Evolutionary conservation across 2,888 invertebrate genomes (phyloP), one percentile per base, ranked within the genome.

Genomic region (Embidobia sp.): DNA sequence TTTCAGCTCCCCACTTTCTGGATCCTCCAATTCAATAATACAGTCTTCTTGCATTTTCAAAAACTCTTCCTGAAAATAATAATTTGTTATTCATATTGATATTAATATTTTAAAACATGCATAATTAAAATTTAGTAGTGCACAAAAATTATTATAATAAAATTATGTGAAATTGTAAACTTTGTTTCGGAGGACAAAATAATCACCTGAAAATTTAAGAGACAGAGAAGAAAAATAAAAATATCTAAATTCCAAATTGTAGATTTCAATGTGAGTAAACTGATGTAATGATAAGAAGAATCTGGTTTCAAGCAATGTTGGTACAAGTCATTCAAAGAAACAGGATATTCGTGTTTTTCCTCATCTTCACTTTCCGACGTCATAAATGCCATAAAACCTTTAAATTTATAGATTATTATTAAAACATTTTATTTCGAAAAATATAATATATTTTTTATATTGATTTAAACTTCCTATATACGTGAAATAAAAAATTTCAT

Each of bases 201-300:
- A 49, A 19, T 57, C 83, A 89, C 89, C 84, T 88, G 85, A 37
- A 87, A 86, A 64, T 89, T 77, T 7, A 86, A 61, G 4, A 79
- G 49, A 31, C 82, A 76, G 15, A 84, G 19, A 31, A 89, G 75
- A 48, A 82, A 86, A 59, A 87, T 66, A 37, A 82, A 83, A 44
- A 85, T 80, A 49, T 89, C 86, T 49, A 89, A 74, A 80, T 89
- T 89, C 86, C 88, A 87, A 49, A 88, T 81, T 2, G 85, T 79
- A 2, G 80, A 73, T 55, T 86, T 84, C 5, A 89, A 77, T n/a
- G 85, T 79, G 3, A 86, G 16, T 19, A 89, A 83, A 27, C 86
- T 85, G 0, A 89, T 76, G 18, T 85, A 83, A 79, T 89, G 87
- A 61, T 86, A 89, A 8, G 76, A 69, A 1, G 88, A 88, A 59